These are phyloP conservation scores for Hypotaenidia okinawae DNA, from an alignment of 2,797 vertebrate genomes.

Conservation along the genomic window DNA sequence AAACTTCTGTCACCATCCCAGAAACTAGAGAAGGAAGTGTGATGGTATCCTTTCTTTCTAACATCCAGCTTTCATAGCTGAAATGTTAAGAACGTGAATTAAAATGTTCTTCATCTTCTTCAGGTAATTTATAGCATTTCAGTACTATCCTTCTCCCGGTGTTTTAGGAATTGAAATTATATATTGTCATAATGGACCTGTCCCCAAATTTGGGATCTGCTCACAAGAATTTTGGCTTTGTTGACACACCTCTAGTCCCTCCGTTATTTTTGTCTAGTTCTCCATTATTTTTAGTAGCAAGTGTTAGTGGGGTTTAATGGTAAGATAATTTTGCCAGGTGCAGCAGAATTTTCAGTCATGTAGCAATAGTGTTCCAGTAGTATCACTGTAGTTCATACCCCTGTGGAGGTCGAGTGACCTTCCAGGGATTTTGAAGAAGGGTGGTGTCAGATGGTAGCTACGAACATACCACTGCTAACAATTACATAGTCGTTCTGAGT, in stretches of 20 bases:
- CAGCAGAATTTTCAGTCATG: slow-evolving; percentile 2
- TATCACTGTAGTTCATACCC: background rate
- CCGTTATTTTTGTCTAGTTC: background rate
- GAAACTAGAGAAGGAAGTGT: background rate
- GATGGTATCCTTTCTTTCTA: background rate
- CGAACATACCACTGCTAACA: background rate
- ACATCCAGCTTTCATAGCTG: background rate
- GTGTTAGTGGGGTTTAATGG: background rate
- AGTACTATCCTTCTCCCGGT: background rate
- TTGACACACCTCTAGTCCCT: background rate
- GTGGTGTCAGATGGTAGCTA: background rate
- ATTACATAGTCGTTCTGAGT: background rate
- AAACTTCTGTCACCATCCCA: background rate
- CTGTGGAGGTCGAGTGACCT: background rate
- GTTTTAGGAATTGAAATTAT: background rate
- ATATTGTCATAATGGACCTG: background rate
- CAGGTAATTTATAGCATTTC: background rate
- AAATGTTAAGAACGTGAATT: background rate
- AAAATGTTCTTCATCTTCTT: background rate
- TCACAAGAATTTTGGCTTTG: background rate
- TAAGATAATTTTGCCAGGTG: background rate
- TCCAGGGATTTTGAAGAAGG: background rate
- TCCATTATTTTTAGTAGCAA: background rate
- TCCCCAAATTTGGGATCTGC: background rate
- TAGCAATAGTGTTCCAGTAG: slow-evolving; percentile 31